Conservation (phyloP, 2,888 invertebrate species). For the Dexiosoma caninum region DNA sequence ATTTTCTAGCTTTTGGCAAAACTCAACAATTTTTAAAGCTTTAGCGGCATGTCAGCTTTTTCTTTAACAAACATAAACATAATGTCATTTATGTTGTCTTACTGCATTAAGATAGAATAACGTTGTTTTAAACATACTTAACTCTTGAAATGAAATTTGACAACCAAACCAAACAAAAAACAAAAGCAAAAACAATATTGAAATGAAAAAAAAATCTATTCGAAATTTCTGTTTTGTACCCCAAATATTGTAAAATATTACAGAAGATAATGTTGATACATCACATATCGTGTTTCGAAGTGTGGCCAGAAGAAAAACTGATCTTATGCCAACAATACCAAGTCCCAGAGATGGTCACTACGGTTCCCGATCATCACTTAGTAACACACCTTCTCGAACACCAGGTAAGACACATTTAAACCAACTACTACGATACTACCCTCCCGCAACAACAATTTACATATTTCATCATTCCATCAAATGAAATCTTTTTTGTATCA, state of each 20-base stretch:
- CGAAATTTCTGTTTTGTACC: constrained; percentile 48
- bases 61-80: not conserved
- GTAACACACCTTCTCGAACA: constrained; percentile 77
- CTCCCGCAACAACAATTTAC: constrained; percentile 6
- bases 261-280: constrained; percentile 77
- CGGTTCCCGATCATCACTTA: constrained; percentile 79
- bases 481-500: constrained; percentile 35
- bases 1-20: constrained; percentile 30
- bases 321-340: constrained; percentile 93
- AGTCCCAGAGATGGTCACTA: constrained; percentile 82
- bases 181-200: not conserved
- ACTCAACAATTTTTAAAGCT: constrained; percentile 27
- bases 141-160: constrained; percentile 17
- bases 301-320: constrained; percentile 91
- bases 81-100: constrained; percentile 25
- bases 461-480: constrained; percentile 55
- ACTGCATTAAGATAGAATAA: constrained; percentile 35
- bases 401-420: constrained; percentile 75
- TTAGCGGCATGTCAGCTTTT: constrained; percentile 46
- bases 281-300: constrained; percentile 84
- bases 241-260: constrained; percentile 66
- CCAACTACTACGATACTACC: constrained; percentile 20
- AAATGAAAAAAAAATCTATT: constrained; percentile 51
- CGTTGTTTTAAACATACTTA: not conserved
- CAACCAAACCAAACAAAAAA: not conserved